A percentile compares a stretch with the other conserved stretches of the same genome.
Evolutionary conservation across 1,140 invertebrate species (phyloP).

Genomic region (Diachasmimorpha longicaudata): DNA sequence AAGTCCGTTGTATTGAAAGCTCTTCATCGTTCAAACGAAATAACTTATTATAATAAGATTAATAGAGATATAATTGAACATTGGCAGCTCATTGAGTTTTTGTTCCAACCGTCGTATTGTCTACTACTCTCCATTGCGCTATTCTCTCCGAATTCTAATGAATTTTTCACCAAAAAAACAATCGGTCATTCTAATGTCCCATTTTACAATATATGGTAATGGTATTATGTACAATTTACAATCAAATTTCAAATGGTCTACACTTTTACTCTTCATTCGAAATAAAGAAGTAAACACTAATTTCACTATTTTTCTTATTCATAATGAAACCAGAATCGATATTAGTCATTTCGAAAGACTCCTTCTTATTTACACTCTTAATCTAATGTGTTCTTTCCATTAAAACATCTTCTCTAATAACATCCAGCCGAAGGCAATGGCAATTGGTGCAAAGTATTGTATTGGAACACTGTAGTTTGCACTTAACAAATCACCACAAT

Average conservation of each 20-base stretch:
- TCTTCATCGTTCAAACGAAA: background rate
- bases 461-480: constrained; percentile 56
- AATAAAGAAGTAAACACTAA: constrained; percentile 19
- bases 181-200: background rate
- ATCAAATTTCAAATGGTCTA: background rate
- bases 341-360: background rate
- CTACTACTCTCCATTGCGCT: constrained; percentile 35
- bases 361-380: constrained; percentile 23
- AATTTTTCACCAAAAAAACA: constrained; percentile 17
- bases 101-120: constrained; percentile 38
- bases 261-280: constrained; percentile 16
- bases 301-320: background rate
- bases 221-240: constrained; percentile 30
- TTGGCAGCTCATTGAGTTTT: constrained; percentile 52
- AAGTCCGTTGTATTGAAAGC: background rate
- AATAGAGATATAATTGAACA: constrained; percentile 45
- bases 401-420: constrained; percentile 58
- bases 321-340: too few relatives aligned
- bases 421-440: constrained; percentile 53
- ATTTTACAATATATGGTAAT: background rate
- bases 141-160: constrained; percentile 14
- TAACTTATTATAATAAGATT: background rate
- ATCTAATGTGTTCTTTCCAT: constrained; percentile 28
- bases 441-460: constrained; percentile 55
- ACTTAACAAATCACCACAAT: constrained; percentile 55